Base-by-base conservation (phyloP, 2,113 vertebrate species). In the Butorides virescens region DNA sequence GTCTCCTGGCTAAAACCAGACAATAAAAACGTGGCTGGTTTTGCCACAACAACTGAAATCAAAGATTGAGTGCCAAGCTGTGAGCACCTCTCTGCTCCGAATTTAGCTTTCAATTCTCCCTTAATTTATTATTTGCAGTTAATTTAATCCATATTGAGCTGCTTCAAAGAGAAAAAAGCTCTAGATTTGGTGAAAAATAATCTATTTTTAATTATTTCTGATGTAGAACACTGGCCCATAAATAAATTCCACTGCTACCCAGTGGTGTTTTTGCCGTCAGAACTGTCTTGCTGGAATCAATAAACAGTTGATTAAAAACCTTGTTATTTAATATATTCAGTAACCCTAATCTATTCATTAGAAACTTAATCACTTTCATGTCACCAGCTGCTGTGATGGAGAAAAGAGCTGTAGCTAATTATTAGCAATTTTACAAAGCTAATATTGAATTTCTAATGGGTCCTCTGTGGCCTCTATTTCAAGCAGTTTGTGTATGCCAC, bases 371-470 rank as follows among this genome's bases (percentile, higher is more conserved):
- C 98, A 97, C 97, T 98, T 98, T 98, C 96, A 97, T 98, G 98
- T 98, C 97, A 97, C 98, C 97, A 97, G 97, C 97, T 98, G 97
- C 94, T 86, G 93, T 96, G 94, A 95, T 86, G 95, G 97, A 98
- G 95, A 98, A 97, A 98, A 97, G 97, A 98, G 97, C 97, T 98
- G 96, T 95, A 93, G 91, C 98, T 98, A 98, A 99, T 98, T 98
- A 98, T 98, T 98, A 97, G 97, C 97, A 97, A 98, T 98, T 98
- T 98, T 96, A 97, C 94, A 97, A 97, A 98, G 97, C 96, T 97
- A 96, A 98, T 98, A 98, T 98, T 98, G 96, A 97, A 97, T 98
- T 98, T 98, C 97, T 98, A 98, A 99, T 98, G 96, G 96, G 91
- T 98, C 97, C 97, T 98, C 96, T 88, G 95, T 96, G 98, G 96